Conservation (phyloP, 1,140 invertebrate species). For the Meteorus sp. region DNA sequence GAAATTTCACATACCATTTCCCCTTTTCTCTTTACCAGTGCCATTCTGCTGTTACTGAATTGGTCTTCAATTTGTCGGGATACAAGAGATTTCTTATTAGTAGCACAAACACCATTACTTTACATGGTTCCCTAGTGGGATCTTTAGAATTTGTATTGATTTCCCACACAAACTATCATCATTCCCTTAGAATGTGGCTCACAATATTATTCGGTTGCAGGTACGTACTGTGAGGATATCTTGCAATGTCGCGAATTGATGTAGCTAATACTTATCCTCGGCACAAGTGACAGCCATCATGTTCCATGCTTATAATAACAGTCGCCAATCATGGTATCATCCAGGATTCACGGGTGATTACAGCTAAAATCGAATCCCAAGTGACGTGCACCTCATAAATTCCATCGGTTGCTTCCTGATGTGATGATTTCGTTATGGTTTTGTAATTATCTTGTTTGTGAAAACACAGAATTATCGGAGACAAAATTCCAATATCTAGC, state of each 20-base stretch:
- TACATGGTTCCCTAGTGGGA: no score
- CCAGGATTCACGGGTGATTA: constrained; percentile 33
- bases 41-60: no score
- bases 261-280: constrained; percentile 40
- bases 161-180: no score
- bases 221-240: constrained; percentile 52
- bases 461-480: not conserved
- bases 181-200: constrained; percentile 23
- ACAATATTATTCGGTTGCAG: constrained; percentile 48
- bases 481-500: constrained; percentile 37
- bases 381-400: constrained; percentile 10
- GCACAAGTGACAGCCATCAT: constrained; percentile 31
- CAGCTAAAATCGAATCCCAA: not conserved
- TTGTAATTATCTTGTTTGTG: not conserved
- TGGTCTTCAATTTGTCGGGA: no score
- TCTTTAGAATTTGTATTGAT: no score
- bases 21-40: no score
- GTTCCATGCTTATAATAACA: constrained; percentile 37
- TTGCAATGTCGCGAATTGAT: constrained; percentile 35
- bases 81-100: no score
- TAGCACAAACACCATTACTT: no score
- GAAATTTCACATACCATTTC: no score
- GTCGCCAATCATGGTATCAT: constrained; percentile 39
- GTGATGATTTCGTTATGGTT: not conserved
- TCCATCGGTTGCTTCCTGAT: constrained; percentile 17